phyloP scores from a whole-genome alignment of 2,113 vertebrate genomes.

The Megaceryle maxima region DNA sequence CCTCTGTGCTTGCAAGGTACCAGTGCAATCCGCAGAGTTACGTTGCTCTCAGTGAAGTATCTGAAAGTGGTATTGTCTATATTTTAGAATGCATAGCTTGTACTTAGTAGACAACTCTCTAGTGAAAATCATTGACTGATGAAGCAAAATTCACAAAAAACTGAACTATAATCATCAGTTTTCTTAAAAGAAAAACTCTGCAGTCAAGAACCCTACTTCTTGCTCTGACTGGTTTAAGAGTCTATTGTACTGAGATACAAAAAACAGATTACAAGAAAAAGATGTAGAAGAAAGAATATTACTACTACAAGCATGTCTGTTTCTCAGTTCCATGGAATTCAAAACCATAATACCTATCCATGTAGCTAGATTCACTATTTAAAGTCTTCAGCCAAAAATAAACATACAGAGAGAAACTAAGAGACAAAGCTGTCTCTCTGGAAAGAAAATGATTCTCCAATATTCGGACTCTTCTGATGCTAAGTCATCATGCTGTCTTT shows the following conservation, averaged over 20 bases:
- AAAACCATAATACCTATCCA: not conserved
- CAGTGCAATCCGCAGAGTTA: not conserved
- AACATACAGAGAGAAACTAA: not conserved
- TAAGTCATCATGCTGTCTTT: not conserved
- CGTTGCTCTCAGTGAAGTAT: not conserved
- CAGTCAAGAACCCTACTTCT: not conserved
- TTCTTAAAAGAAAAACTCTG: not conserved
- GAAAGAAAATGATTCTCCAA: not conserved
- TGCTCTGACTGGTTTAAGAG: not conserved
- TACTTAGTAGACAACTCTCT: not conserved
- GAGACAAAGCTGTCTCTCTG: not conserved
- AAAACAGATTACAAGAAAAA: not conserved
- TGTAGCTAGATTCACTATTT: not conserved
- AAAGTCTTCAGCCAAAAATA: not conserved
- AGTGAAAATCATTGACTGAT: not conserved
- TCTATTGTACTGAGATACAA: fast-evolving
- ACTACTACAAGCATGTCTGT: not conserved
- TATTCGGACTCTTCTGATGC: not conserved
- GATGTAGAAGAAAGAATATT: not conserved
- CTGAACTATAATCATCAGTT: not conserved
- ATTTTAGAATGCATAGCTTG: not conserved
- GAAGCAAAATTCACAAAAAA: not conserved
- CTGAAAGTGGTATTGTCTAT: not conserved
- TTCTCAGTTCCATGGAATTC: not conserved
- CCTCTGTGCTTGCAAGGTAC: not conserved